These are phyloP conservation scores for Pygoscelis adeliae DNA, from an alignment of 2,113 vertebrate genomes.

Conservation along the genomic window DNA sequence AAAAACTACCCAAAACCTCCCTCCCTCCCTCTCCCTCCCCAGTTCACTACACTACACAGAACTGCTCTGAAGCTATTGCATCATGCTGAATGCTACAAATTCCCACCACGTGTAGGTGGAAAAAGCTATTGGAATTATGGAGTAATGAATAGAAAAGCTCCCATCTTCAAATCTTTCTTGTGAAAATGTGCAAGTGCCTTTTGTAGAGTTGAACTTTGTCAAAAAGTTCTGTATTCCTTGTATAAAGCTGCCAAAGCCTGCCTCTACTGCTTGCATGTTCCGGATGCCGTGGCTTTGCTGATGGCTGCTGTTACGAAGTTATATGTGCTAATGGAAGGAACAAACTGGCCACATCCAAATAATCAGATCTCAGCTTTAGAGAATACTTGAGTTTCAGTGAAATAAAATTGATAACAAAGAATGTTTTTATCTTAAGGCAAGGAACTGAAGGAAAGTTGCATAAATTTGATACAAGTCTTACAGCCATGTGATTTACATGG, in stretches of 20 bases:
- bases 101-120: neutral
- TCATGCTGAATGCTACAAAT: neutral
- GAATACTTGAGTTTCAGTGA: neutral
- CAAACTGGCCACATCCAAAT: neutral
- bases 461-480: constrained; percentile 31
- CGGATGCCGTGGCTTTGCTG: constrained; percentile 25
- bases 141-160: neutral
- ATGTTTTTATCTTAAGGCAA: constrained; percentile 53
- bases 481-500: constrained; percentile 32
- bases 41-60: neutral
- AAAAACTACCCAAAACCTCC: neutral
- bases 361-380: neutral
- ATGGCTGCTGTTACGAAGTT: neutral
- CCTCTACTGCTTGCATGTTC: constrained; percentile 2
- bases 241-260: neutral
- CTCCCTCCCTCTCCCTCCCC: rapidly evolving
- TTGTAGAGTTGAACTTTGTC: neutral
- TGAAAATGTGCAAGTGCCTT: neutral
- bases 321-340: neutral
- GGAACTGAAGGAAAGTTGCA: constrained; percentile 38
- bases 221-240: constrained; percentile 11
- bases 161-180: neutral
- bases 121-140: neutral
- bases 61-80: neutral
- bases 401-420: constrained; percentile 15